Percentiles rank a stretch among this genome's conserved stretches.
Conservation (phyloP, 1,140 invertebrate genomes). For the Nephila pilipes region DNA sequence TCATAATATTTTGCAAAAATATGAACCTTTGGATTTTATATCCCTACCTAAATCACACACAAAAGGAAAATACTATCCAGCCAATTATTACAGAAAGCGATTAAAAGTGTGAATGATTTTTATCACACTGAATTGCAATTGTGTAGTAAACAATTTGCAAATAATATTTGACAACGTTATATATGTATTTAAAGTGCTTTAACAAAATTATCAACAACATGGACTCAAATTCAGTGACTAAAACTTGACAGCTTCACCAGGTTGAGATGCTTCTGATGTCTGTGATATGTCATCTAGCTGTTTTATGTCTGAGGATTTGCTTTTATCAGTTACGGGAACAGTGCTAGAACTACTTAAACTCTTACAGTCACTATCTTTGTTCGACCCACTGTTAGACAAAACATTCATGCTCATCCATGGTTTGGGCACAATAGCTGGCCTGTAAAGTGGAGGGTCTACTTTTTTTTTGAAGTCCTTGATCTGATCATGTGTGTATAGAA, state of each 20-base stretch:
- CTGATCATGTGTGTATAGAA: conserved; percentile 68
- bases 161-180: no score
- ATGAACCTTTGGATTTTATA: no score
- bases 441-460: conserved; percentile 42
- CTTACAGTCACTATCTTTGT: not conserved
- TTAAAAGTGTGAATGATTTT: no score
- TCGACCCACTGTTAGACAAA: not conserved
- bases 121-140: no score
- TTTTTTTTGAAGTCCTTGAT: conserved; percentile 48
- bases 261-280: conserved; percentile 81
- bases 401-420: conserved; percentile 60
- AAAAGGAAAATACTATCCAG: no score
- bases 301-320: not conserved
- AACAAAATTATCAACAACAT: no score
- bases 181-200: no score
- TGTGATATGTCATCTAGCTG: conserved; percentile 20
- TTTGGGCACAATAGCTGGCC: conserved; percentile 9
- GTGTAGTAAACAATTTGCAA: no score
- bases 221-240: not conserved
- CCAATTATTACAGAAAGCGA: no score
- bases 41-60: no score
- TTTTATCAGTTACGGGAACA: not conserved
- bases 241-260: conserved; percentile 80
- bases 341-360: conserved; percentile 54
- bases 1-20: no score